Base-by-base conservation (phyloP, 1,140 invertebrate genomes). In the Nephila pilipes region DNA sequence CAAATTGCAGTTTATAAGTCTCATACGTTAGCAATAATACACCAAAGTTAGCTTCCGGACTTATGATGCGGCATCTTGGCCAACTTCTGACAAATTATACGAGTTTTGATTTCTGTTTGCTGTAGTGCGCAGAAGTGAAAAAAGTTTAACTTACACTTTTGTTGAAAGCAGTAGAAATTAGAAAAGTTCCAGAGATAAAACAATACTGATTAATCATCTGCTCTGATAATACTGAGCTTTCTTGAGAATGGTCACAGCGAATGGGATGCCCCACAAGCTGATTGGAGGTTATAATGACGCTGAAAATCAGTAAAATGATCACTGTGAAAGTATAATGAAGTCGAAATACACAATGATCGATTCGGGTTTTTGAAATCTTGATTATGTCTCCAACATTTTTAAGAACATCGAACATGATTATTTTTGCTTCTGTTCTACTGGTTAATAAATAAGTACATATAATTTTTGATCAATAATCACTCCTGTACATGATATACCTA, bases 251-350 rank as follows among this genome's bases (percentile, higher is more conserved):
- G 98, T 98, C 69, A 95, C 98, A 99, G 94, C 97, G 97, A 93
- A 99, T 99, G 16, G 98, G 98, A 94, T 98, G 97, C 0, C 69
- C 69, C 2, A 94, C 87, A 95, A 97, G 99, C 96, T 99, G 98
- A n/a, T 97, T 97, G 83, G 98, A 98, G 0, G 98, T 99, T 93
- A 99, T 97, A 91, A 99, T 97, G 90, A 99, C 95, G 46, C 98
- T 98, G 95, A 97, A 98, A 63, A 97, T 97, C 94, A 99, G 96
- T 88, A 99, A 96, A 58, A 99, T 95, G 16, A 97, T 97, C n/a
- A 98, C 97, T 8, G 98, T 99, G 95, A 99, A 98, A 46, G 97
- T 96, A 95, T 98, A 99, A 96, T 99, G 98, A 95, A 99, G 96
- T 46, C 98, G 96, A 95, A 99, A 99, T 87, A 99, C 96, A 93